phyloP scores from a whole-genome alignment of 2,113 vertebrate species.

The Eulemur macaco region DNA sequence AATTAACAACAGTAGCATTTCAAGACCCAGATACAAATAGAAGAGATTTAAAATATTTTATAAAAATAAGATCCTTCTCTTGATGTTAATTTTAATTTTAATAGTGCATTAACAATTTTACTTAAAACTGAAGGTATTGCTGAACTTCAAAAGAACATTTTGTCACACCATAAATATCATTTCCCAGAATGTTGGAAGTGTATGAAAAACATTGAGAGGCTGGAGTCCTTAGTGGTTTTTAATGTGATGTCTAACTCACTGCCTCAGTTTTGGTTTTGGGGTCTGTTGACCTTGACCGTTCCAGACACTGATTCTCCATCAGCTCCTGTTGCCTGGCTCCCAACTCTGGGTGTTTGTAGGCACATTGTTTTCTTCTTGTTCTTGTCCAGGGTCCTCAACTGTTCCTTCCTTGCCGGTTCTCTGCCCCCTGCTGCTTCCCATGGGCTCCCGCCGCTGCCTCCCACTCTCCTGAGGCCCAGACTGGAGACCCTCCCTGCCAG shows the following conservation, averaged over 20 bases:
- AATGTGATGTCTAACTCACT: neutral
- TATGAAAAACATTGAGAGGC: neutral
- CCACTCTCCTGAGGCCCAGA: too few species aligned
- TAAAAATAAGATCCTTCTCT: neutral
- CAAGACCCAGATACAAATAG: neutral
- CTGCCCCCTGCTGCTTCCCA: too few species aligned
- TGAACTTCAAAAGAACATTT: neutral
- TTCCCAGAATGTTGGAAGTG: neutral
- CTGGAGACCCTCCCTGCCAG: neutral
- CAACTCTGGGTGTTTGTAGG: neutral
- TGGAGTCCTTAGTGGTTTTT: neutral
- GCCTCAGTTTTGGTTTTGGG: neutral
- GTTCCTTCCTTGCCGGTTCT: neutral
- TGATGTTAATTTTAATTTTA: neutral
- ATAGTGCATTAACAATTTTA: neutral
- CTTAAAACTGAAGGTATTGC: neutral
- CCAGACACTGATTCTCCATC: neutral
- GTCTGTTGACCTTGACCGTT: neutral
- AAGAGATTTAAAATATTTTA: neutral
- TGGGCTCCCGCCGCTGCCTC: neutral
- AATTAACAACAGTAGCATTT: neutral
- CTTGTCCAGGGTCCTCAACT: too few species aligned
- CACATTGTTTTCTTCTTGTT: neutral
- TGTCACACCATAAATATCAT: neutral
- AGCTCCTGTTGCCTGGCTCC: neutral